Percentiles rank a stretch among this genome's conserved stretches.
These are phyloP conservation scores for Altica lythri DNA, from an alignment of 2,888 invertebrate species.

Conservation along the genomic window DNA sequence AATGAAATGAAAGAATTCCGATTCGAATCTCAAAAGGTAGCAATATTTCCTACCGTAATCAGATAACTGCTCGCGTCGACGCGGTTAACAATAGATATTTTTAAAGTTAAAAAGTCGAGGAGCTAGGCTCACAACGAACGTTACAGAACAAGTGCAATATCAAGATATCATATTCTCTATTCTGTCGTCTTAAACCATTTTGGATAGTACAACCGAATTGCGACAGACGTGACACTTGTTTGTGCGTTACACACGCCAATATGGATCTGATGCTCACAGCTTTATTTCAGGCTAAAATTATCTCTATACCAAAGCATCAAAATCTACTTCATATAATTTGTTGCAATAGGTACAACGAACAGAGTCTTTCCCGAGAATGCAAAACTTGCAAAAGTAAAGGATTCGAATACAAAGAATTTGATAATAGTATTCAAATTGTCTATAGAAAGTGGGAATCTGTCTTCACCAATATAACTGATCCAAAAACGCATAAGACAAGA, in stretches of 20 bases:
- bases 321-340: slow-evolving; percentile 1
- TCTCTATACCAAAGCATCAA: background rate
- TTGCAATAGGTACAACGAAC: slow-evolving; percentile 5
- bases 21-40: too few relatives aligned
- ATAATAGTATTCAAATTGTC: slow-evolving; percentile 6
- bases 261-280: slow-evolving; percentile 2
- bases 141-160: too few relatives aligned
- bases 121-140: too few relatives aligned
- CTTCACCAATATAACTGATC: slow-evolving; percentile 3
- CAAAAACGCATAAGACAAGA: slow-evolving; percentile 7
- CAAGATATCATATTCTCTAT: background rate
- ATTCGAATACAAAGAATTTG: slow-evolving; percentile 13
- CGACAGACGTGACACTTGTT: slow-evolving; percentile 2
- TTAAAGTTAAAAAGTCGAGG: too few relatives aligned
- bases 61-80: too few relatives aligned
- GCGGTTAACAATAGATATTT: too few relatives aligned
- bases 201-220: background rate
- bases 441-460: slow-evolving; percentile 15
- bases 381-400: background rate
- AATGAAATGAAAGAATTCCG: too few relatives aligned
- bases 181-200: slow-evolving; percentile 5
- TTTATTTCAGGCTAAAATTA: slow-evolving; percentile 1
- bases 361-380: slow-evolving; percentile 29
- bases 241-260: slow-evolving; percentile 6
- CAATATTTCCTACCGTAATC: too few relatives aligned